These are phyloP conservation scores for Drosophila falleni DNA, from an alignment of 2,888 invertebrate species.

Conservation along the genomic window DNA sequence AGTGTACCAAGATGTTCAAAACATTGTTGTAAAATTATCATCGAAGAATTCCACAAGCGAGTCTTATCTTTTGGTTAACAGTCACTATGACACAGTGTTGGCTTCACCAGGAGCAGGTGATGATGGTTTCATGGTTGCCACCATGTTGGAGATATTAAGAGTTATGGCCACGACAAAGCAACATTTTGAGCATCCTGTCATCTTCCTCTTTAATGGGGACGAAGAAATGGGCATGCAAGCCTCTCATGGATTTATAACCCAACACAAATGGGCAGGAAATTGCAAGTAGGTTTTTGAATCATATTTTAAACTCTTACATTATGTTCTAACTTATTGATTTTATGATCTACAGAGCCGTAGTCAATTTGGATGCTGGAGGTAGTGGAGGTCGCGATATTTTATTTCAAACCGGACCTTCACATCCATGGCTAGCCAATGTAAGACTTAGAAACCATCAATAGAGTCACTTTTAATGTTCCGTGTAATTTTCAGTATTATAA, in stretches of 20 bases:
- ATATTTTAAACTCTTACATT: not conserved
- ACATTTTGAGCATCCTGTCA: slow-evolving; percentile 86
- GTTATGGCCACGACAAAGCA: slow-evolving; percentile 83
- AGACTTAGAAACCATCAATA: slow-evolving; percentile 7
- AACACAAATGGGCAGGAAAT: slow-evolving; percentile 93
- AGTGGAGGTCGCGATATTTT: slow-evolving; percentile 95
- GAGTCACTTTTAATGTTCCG: not conserved
- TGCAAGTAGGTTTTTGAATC: slow-evolving; percentile 85
- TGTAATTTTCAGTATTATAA: slow-evolving; percentile 84
- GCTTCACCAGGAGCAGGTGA: slow-evolving; percentile 93
- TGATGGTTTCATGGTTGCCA: slow-evolving; percentile 88
- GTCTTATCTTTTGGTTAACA: slow-evolving; percentile 89
- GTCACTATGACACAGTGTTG: slow-evolving; percentile 91
- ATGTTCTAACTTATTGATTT: not conserved
- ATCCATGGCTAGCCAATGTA: slow-evolving; percentile 89
- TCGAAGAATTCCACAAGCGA: slow-evolving; percentile 72
- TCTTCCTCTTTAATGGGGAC: slow-evolving; percentile 89
- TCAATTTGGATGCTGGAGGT: slow-evolving; percentile 96
- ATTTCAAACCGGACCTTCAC: slow-evolving; percentile 94
- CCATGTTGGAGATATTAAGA: slow-evolving; percentile 88
- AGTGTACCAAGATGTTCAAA: slow-evolving; percentile 82
- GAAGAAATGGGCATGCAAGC: slow-evolving; percentile 89
- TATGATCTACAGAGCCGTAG: slow-evolving; percentile 87
- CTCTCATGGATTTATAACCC: slow-evolving; percentile 89
- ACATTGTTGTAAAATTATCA: slow-evolving; percentile 81